phyloP scores from a whole-genome alignment of 2,113 vertebrate species.

The Pterophyllum scalare region DNA sequence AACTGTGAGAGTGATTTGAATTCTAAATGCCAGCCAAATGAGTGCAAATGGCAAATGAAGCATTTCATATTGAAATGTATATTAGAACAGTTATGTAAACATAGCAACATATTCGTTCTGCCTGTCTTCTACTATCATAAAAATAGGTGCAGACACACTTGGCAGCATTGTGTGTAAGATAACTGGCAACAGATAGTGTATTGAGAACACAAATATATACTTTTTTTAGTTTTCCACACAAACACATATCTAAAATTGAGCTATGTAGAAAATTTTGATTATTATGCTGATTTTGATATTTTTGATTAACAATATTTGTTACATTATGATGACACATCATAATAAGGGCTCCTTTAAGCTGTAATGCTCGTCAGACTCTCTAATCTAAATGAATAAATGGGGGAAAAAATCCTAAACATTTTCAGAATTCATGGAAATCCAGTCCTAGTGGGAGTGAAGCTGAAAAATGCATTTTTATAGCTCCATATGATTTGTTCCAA shows the following conservation, averaged over 20 bases:
- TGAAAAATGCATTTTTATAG: no score
- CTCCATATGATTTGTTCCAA: not conserved
- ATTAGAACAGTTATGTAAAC: not conserved
- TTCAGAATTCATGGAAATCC: not conserved
- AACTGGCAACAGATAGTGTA: slow-evolving; percentile 36
- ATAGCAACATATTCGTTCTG: not conserved
- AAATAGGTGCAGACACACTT: not conserved
- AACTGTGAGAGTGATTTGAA: slow-evolving; percentile 54
- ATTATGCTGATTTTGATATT: not conserved
- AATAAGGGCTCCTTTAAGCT: not conserved
- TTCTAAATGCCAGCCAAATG: slow-evolving; percentile 47
- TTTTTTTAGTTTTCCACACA: not conserved
- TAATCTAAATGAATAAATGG: no score
- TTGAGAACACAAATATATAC: not conserved
- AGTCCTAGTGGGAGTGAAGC: not conserved
- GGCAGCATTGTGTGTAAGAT: slow-evolving; percentile 1
- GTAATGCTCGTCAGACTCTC: no score
- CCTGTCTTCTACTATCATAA: not conserved
- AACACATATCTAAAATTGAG: not conserved
- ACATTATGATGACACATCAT: not conserved
- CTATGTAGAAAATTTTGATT: not conserved
- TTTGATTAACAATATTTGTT: not conserved
- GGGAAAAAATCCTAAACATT: no score
- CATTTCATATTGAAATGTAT: slow-evolving; percentile 26
- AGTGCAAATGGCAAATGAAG: slow-evolving; percentile 39